phyloP scores from a whole-genome alignment of 2,888 invertebrate species.

The Meteorus cinctellus region DNA sequence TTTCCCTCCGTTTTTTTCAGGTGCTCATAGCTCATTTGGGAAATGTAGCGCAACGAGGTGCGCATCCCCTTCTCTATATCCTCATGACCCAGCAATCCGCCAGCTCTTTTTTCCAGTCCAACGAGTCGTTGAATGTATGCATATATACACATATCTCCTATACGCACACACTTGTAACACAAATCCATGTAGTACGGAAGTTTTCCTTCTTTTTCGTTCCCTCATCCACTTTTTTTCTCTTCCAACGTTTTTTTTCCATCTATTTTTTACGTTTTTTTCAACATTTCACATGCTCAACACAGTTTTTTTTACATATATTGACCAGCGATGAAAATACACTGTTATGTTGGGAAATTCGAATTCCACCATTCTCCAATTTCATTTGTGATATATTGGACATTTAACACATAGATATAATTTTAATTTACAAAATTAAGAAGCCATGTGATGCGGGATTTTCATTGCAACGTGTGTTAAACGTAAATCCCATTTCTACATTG shows the following conservation, averaged over 20 bases:
- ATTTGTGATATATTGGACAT: background rate
- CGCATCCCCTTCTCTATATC: conserved; percentile 45
- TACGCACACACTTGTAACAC: background rate
- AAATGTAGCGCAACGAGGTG: conserved; percentile 56
- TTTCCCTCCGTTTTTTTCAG: conserved; percentile 36
- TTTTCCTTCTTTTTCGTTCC: conserved; percentile 1
- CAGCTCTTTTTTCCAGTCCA: conserved; percentile 43
- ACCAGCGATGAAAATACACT: background rate
- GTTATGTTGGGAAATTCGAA: background rate
- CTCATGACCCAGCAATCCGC: conserved; percentile 46
- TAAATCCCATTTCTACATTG: background rate
- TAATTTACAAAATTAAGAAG: background rate
- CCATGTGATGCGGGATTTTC: background rate
- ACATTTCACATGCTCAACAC: conserved; percentile 20
- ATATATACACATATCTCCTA: background rate
- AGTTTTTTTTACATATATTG: background rate
- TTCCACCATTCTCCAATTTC: background rate
- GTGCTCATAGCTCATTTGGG: conserved; percentile 56
- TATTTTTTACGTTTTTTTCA: background rate
- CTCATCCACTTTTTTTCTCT: conserved; percentile 21
- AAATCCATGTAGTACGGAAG: conserved; percentile 17
- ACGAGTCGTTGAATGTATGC: conserved; percentile 33
- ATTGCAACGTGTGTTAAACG: background rate
- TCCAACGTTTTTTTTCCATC: conserved; percentile 14
- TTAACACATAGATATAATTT: background rate